Percentiles rank a stretch among this genome's conserved stretches.
Evolutionary conservation across 2,797 vertebrate species (phyloP).

Genomic region (Macropus fuliginosus): DNA sequence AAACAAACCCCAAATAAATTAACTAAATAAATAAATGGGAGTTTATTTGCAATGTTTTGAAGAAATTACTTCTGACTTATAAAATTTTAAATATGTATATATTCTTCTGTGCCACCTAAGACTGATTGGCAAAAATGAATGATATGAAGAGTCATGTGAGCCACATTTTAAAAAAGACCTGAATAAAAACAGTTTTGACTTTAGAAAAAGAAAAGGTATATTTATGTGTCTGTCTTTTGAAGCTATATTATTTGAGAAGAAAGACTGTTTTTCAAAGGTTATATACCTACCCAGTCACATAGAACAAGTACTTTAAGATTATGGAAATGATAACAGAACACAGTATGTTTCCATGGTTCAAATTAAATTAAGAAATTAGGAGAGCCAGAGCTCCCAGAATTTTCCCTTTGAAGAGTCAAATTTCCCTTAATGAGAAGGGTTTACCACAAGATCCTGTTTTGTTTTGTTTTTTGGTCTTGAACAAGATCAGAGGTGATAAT

Average conservation of each 20-base stretch:
- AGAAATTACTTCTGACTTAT: constrained; percentile 5
- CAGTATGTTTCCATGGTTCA: not conserved
- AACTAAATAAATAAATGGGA: not conserved
- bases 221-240: not conserved
- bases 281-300: not conserved
- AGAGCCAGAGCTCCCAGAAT: not conserved
- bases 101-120: not conserved
- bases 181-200: not conserved
- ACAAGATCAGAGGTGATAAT: constrained; percentile 39
- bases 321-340: not conserved
- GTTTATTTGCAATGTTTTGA: not conserved
- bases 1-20: not conserved
- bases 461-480: constrained; percentile 40
- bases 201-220: not conserved
- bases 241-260: not conserved
- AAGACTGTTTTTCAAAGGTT: not conserved
- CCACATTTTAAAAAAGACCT: not conserved
- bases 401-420: constrained; percentile 12
- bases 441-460: constrained; percentile 20
- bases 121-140: not conserved
- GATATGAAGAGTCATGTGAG: not conserved
- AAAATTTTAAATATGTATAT: not conserved
- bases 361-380: not conserved
- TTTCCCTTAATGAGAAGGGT: constrained; percentile 18
- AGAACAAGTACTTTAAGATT: not conserved